A percentile compares a stretch with the other conserved stretches of the same genome.
Evolutionary conservation across 2,888 invertebrate species (phyloP).

Genomic region (Mamestra brassicae): DNA sequence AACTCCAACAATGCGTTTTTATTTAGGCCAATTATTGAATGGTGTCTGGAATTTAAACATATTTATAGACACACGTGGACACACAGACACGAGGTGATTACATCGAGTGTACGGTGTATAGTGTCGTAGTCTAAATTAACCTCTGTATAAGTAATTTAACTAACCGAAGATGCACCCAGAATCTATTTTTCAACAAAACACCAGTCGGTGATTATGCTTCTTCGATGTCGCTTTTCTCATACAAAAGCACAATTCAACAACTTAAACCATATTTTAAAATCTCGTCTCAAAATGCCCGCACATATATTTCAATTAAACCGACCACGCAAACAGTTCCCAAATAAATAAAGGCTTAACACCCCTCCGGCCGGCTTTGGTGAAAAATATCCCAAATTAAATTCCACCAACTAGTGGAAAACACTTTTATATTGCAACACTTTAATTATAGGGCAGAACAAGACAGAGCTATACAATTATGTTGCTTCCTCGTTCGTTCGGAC

Average conservation of each 20-base stretch:
- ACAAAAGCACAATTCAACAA: background rate
- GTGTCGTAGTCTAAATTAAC: too few relatives aligned
- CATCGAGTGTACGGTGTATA: too few relatives aligned
- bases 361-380: constrained; percentile 9
- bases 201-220: too few relatives aligned
- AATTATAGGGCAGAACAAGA: constrained; percentile 42
- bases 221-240: background rate
- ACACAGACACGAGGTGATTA: too few relatives aligned
- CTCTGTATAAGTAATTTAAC: too few relatives aligned
- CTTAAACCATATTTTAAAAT: background rate
- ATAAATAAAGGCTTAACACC: constrained; percentile 36
- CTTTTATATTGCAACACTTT: constrained; percentile 44
- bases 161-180: too few relatives aligned
- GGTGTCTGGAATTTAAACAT: too few relatives aligned
- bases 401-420: constrained; percentile 22
- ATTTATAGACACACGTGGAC: too few relatives aligned
- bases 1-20: too few relatives aligned
- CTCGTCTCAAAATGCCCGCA: background rate
- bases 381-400: constrained; percentile 42
- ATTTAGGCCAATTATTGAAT: too few relatives aligned
- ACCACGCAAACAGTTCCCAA: background rate
- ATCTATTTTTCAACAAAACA: too few relatives aligned
- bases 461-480: constrained; percentile 13
- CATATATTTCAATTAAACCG: constrained; percentile 27
- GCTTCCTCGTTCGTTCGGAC: constrained; percentile 14